phyloP scores from a whole-genome alignment of 2,888 invertebrate genomes.

The Automeris io region DNA sequence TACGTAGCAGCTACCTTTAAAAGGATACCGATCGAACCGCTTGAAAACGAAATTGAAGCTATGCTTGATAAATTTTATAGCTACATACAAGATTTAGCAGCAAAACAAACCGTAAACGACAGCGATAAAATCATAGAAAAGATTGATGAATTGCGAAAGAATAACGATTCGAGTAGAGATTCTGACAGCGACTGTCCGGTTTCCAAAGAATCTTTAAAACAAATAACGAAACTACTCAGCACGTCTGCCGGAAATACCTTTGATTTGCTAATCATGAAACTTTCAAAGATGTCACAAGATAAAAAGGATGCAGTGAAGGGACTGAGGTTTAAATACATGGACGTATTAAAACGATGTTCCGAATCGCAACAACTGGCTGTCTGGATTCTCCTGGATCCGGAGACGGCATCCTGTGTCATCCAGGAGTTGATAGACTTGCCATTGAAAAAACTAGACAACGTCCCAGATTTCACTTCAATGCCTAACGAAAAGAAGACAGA shows the following conservation, averaged over 20 bases:
- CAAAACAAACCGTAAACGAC: slow-evolving; percentile 37
- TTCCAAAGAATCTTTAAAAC: slow-evolving; percentile 47
- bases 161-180: slow-evolving; percentile 27
- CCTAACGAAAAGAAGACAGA: slow-evolving; percentile 43
- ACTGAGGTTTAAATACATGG: slow-evolving; percentile 57
- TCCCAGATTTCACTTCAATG: slow-evolving; percentile 40
- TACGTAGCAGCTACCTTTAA: slow-evolving; percentile 53
- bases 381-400: slow-evolving; percentile 56
- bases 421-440: slow-evolving; percentile 54
- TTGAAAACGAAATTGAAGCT: slow-evolving; percentile 55
- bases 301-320: slow-evolving; percentile 49
- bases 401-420: slow-evolving; percentile 49
- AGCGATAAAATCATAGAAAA: slow-evolving; percentile 48
- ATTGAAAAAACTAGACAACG: slow-evolving; percentile 32
- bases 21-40: slow-evolving; percentile 46
- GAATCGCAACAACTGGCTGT: slow-evolving; percentile 49
- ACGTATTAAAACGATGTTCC: slow-evolving; percentile 48
- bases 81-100: slow-evolving; percentile 53
- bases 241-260: slow-evolving; percentile 51
- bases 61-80: slow-evolving; percentile 59
- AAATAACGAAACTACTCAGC: slow-evolving; percentile 45
- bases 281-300: slow-evolving; percentile 49
- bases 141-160: slow-evolving; percentile 43
- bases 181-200: slow-evolving; percentile 36
- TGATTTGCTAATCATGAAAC: slow-evolving; percentile 57